Evolutionary conservation across 64 coral and sea anemone genomes (phyloP).

Genomic region (Dendrophyllia cribrosa): DNA sequence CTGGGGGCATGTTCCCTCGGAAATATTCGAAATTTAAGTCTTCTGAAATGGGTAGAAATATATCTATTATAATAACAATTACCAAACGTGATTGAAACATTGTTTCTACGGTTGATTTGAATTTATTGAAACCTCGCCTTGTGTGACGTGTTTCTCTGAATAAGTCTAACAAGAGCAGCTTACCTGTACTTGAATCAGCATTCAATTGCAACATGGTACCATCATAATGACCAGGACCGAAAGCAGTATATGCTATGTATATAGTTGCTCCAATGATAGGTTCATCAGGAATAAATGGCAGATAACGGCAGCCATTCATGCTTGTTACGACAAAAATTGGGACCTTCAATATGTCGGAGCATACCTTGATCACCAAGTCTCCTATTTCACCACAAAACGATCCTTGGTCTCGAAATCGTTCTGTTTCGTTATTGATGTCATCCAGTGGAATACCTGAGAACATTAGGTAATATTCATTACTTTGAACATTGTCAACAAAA

Average conservation of each 20-base stretch:
- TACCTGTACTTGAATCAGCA: background rate
- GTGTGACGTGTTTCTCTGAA: background rate
- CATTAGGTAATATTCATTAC: conserved; percentile 36
- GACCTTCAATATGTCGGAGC: conserved; percentile 13
- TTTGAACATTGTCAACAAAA: conserved; percentile 23
- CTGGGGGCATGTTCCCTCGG: no score
- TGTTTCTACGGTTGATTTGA: no score
- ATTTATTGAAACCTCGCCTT: no score
- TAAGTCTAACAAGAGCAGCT: background rate
- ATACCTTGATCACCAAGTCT: conserved; percentile 41
- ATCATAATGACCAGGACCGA: no score
- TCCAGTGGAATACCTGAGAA: background rate
- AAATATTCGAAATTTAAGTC: no score
- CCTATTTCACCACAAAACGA: conserved; percentile 40
- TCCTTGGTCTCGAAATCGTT: conserved; percentile 16
- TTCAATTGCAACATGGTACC: background rate
- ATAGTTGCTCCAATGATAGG: no score
- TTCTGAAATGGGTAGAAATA: no score
- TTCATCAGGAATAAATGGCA: no score
- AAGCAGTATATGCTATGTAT: no score
- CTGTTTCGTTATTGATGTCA: conserved; percentile 4
- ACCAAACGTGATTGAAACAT: no score
- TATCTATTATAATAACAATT: no score
- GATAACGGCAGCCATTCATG: background rate
- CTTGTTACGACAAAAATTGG: conserved; percentile 11